Conservation (phyloP, 1,140 invertebrate species). For the Caenorhabditis latens region DNA sequence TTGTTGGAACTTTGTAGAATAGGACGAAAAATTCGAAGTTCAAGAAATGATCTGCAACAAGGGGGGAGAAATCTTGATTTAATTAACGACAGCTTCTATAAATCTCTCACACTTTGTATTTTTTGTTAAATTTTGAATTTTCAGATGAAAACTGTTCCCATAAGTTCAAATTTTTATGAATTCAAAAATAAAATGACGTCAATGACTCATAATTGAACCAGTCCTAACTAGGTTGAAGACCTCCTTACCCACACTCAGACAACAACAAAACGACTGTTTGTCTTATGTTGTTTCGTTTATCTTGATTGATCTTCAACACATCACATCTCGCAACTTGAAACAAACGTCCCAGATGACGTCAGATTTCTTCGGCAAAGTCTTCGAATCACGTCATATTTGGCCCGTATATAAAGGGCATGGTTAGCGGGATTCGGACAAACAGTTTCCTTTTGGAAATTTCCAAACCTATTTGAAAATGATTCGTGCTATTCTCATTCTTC, state of each 20-base stretch:
- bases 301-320: not conserved
- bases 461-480: constrained; percentile 29
- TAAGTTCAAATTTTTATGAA: no score
- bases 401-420: not conserved
- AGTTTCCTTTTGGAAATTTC: not conserved
- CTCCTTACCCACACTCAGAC: not conserved
- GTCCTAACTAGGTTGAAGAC: no score
- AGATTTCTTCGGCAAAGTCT: not conserved
- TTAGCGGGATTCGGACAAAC: not conserved
- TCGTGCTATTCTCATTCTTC: constrained; percentile 36
- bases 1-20: no score
- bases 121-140: no score
- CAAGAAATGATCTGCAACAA: no score
- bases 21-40: no score
- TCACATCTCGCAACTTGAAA: not conserved
- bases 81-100: no score
- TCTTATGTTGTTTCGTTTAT: constrained; percentile 8
- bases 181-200: not conserved
- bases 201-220: not conserved
- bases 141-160: no score
- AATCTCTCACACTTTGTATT: no score
- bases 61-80: no score
- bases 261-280: not conserved
- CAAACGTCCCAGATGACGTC: not conserved
- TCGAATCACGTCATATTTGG: not conserved